phyloP scores from a whole-genome alignment of 2,888 invertebrate species.

The Stenodera caucasica region DNA sequence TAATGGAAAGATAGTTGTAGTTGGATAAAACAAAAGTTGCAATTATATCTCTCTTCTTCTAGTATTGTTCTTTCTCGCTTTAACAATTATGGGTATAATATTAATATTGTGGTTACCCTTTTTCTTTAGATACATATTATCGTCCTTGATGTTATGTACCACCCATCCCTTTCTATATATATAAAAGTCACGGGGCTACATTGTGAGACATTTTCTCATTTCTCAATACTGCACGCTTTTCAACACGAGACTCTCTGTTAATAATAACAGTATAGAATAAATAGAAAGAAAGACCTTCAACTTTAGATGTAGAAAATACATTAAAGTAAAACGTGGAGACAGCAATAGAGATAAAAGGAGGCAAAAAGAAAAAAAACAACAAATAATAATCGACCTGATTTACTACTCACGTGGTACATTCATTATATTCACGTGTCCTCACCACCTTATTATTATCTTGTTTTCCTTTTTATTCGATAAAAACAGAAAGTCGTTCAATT shows the following conservation, averaged over 20 bases:
- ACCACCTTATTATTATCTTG: not conserved
- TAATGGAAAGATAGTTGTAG: not conserved
- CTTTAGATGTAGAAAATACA: not conserved
- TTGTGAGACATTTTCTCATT: constrained; percentile 4
- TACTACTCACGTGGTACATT: not conserved
- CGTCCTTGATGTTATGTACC: constrained; percentile 4
- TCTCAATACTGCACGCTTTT: not conserved
- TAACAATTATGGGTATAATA: not conserved
- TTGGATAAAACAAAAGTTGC: no score
- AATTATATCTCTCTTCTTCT: not conserved
- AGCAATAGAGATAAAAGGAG: not conserved
- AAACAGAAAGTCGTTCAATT: not conserved
- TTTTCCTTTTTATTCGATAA: no score
- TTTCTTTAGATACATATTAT: not conserved
- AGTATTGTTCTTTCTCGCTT: not conserved
- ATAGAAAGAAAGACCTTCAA: constrained; percentile 2
- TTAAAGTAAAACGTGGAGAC: not conserved
- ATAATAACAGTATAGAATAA: not conserved
- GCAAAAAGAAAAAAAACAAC: not conserved
- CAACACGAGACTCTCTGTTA: not conserved
- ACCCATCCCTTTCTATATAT: constrained; percentile 3
- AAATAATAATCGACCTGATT: not conserved
- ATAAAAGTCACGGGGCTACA: constrained; percentile 4
- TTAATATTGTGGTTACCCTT: not conserved
- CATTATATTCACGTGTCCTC: not conserved